Percentiles rank a stretch among this genome's conserved stretches.
Conservation (phyloP, 2,113 vertebrate genomes). For the Numenius arquata region DNA sequence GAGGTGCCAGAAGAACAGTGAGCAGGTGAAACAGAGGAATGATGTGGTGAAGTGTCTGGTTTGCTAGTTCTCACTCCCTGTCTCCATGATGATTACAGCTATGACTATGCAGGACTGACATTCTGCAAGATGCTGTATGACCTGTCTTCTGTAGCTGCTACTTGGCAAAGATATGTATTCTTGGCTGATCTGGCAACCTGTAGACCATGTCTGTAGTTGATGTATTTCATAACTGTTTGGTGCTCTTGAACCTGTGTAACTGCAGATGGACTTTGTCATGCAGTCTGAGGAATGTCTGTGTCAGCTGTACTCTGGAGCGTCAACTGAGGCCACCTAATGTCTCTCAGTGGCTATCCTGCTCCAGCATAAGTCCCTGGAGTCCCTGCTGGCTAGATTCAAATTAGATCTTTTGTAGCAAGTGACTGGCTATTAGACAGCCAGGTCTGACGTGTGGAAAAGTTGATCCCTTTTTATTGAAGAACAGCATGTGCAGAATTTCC, state of each 20-base stretch:
- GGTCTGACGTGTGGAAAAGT: neutral
- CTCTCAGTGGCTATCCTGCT: neutral
- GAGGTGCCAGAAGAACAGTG: neutral
- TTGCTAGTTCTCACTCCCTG: neutral
- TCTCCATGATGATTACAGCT: neutral
- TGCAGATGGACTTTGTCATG: neutral
- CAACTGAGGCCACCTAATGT: neutral
- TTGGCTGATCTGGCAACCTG: neutral
- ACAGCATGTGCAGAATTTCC: neutral
- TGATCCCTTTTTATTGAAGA: neutral
- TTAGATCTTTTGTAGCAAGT: neutral
- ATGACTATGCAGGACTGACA: neutral
- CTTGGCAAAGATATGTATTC: rapidly evolving
- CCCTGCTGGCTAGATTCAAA: neutral
- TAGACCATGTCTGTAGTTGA: neutral
- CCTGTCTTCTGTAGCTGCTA: neutral
- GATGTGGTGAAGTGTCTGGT: neutral
- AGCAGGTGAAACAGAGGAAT: neutral
- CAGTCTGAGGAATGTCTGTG: neutral
- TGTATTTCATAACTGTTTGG: neutral
- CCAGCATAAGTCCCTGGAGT: too few relatives aligned
- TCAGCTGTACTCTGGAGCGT: neutral
- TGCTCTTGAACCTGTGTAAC: neutral
- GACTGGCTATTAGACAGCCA: neutral
- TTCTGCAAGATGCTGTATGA: neutral